Conservation (phyloP, 2,113 vertebrate genomes). For the Cinclus cinclus region DNA sequence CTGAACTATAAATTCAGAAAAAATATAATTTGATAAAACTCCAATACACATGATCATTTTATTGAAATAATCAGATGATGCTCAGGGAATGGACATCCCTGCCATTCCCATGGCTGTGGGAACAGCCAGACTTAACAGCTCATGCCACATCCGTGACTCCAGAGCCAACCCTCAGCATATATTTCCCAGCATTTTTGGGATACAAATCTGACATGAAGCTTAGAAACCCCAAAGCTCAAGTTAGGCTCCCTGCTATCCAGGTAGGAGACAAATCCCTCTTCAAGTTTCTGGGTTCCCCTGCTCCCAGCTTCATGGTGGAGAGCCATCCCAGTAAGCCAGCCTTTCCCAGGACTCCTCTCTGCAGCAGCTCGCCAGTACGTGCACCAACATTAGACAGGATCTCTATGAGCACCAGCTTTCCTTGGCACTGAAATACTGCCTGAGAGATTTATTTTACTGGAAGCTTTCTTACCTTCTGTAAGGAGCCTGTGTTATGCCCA, state of each 20-base stretch:
- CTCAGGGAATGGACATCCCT: background rate
- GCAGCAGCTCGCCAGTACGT: background rate
- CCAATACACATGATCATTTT: background rate
- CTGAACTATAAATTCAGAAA: background rate
- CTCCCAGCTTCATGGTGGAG: background rate
- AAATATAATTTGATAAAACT: background rate
- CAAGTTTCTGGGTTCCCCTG: accelerated
- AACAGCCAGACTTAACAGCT: background rate
- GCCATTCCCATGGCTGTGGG: background rate
- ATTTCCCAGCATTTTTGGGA: background rate
- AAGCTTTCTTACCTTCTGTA: background rate
- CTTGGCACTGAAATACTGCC: background rate
- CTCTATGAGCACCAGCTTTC: background rate
- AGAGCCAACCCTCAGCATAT: background rate
- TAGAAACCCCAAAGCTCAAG: background rate
- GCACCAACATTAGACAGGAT: background rate
- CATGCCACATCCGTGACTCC: background rate
- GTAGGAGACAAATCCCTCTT: background rate
- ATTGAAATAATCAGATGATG: background rate
- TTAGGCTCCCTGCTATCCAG: background rate
- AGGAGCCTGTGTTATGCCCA: background rate
- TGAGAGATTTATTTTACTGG: background rate
- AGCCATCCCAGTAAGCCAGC: background rate
- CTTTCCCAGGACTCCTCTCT: background rate
- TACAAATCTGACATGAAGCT: background rate